Evolutionary conservation across 2,888 invertebrate species (phyloP), one percentile per base, ranked within the genome.

Genomic region (Magallana nippona): DNA sequence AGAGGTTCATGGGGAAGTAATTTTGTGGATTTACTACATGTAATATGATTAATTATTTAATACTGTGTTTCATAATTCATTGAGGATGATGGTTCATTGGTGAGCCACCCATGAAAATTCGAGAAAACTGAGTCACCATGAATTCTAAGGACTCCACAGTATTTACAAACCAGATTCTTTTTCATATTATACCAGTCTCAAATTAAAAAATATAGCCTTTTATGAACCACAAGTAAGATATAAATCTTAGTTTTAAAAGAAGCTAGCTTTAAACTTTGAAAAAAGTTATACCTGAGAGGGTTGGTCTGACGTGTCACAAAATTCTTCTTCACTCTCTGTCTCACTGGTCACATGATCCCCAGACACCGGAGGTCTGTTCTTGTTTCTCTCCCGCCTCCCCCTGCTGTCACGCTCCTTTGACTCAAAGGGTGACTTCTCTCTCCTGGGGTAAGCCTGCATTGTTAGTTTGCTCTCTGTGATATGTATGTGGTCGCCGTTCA

Each of bases 251-350:
- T 8, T 44, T 44, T 44, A 5, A 44, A 44, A 44, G 44, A 44
- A 44, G 44, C 44, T 44, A 44, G 44, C 44, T 44, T 44, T 44
- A 44, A 44, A 44, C 44, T 44, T 44, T 0, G 44, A 44, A 44
- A 44, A 44, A 8, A 44, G 5, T 44, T 3, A 19, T 84, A 91
- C 91, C 86, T 90, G 88, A 58, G 88, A 84, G n/a, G 90, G 90
- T 27, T 91, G 89, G 82, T 92, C 92, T 10, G 92, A 91, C 0
- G 92, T 92, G 82, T 93, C 93, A 91, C 93, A 93, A 86, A 92
- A 93, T 82, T 92, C 93, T 11, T 92, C 92, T 13, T 92, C 92
- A 81, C 91, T 92, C 63, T 92, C 92, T 81, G 89, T 91, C 17
- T 87, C 89, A 63, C 62, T 79, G 5, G 82, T 82, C n/a, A 78